phyloP scores from a whole-genome alignment of 2,888 invertebrate species.

The Hirudinaria manillensis region DNA sequence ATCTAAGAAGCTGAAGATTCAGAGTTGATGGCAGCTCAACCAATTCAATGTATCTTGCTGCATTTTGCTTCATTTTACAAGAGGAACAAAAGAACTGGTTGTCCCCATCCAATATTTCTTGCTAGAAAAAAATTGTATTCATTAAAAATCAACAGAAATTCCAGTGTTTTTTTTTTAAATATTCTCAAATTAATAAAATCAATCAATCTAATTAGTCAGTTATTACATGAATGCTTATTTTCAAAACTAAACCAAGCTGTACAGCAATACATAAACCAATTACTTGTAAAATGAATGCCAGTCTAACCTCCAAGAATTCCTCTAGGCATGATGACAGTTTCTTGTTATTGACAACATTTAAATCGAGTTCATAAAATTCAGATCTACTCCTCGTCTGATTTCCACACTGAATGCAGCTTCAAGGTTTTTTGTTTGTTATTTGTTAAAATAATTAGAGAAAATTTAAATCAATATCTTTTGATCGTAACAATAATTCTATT shows the following conservation, averaged over 20 bases:
- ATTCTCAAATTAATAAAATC: neutral
- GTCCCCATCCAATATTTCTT: conserved; percentile 61
- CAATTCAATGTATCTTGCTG: conserved; percentile 59
- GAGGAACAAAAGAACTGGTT: conserved; percentile 60
- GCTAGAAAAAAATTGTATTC: conserved; percentile 44
- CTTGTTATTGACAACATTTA: conserved; percentile 59
- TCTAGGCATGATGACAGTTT: conserved; percentile 58
- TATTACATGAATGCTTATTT: too few species aligned
- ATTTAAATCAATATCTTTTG: neutral
- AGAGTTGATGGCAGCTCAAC: conserved; percentile 60
- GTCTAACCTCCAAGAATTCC: conserved; percentile 56
- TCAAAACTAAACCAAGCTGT: neutral
- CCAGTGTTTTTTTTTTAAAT: neutral
- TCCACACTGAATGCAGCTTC: conserved; percentile 59
- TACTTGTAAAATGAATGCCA: too few species aligned
- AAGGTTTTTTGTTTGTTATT: neutral
- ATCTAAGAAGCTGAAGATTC: conserved; percentile 62
- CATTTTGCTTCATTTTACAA: conserved; percentile 61
- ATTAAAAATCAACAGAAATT: neutral
- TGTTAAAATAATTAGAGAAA: neutral
- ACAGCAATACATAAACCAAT: too few species aligned
- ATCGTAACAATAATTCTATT: neutral
- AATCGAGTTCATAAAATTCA: conserved; percentile 62
- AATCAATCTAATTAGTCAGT: too few species aligned
- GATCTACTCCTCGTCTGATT: conserved; percentile 58